Conservation (phyloP, 1,140 invertebrate genomes). For the Anthonomus grandis region DNA sequence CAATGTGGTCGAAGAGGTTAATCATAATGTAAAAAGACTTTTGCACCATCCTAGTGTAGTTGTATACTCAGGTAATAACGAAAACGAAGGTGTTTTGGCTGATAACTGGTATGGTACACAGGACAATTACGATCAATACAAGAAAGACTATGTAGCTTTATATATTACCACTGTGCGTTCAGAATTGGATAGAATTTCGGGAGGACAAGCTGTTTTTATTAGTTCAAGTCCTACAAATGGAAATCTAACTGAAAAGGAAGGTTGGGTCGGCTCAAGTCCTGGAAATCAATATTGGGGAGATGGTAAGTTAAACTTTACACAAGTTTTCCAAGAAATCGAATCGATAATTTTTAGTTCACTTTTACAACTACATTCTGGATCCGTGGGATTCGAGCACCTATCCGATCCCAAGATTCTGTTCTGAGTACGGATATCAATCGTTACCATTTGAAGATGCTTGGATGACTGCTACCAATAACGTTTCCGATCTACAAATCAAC, state of each 20-base stretch:
- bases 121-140: slow-evolving; percentile 58
- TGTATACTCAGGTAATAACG: slow-evolving; percentile 94
- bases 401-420: slow-evolving; percentile 81
- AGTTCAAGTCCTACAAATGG: slow-evolving; percentile 94
- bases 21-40: slow-evolving; percentile 79
- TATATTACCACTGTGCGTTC: slow-evolving; percentile 78
- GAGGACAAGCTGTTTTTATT: slow-evolving; percentile 65
- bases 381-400: slow-evolving; percentile 77
- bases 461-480: slow-evolving; percentile 52
- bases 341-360: slow-evolving; percentile 69
- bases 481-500: slow-evolving; percentile 57
- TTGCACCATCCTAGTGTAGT: slow-evolving; percentile 87
- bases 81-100: slow-evolving; percentile 89
- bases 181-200: slow-evolving; percentile 53
- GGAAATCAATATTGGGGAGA: slow-evolving; percentile 82
- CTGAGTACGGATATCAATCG: slow-evolving; percentile 95
- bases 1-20: slow-evolving; percentile 71
- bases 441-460: slow-evolving; percentile 69
- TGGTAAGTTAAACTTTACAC: slow-evolving; percentile 53
- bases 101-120: slow-evolving; percentile 77
- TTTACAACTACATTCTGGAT: slow-evolving; percentile 83
- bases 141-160: slow-evolving; percentile 79
- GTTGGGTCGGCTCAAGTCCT: slow-evolving; percentile 72
- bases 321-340: background rate
- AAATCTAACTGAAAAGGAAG: slow-evolving; percentile 66